Evolutionary conservation across 2,797 vertebrate species (phyloP).

Genomic region (Jordanella pulchra): DNA sequence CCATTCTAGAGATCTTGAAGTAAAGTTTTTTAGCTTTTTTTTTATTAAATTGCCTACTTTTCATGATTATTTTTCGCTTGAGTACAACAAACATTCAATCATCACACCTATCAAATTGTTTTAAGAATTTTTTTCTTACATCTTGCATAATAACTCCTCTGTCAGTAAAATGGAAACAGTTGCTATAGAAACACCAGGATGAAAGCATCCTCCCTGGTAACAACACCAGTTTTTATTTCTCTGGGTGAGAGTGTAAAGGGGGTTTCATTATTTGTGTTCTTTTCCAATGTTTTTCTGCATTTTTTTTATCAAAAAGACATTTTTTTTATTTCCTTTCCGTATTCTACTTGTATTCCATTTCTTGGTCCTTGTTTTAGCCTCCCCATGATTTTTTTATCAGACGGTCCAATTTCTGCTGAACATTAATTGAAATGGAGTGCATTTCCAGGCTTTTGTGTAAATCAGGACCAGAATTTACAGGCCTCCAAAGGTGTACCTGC

Average conservation of each 20-base stretch:
- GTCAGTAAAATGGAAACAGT: constrained; percentile 71
- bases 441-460: constrained; percentile 57
- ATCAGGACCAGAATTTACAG: constrained; percentile 48
- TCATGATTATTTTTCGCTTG: neutral
- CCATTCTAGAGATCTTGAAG: neutral
- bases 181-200: constrained; percentile 79
- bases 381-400: constrained; percentile 33
- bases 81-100: constrained; percentile 6
- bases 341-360: constrained; percentile 58
- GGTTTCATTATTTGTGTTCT: constrained; percentile 55
- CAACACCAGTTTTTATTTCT: constrained; percentile 73
- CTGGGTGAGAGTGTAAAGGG: constrained; percentile 57
- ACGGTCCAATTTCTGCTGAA: constrained; percentile 43
- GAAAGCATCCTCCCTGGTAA: constrained; percentile 75
- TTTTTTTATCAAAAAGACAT: constrained; percentile 58
- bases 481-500: constrained; percentile 40
- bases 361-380: constrained; percentile 43
- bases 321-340: constrained; percentile 44
- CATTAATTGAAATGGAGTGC: constrained; percentile 39
- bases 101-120: constrained; percentile 59
- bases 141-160: constrained; percentile 70
- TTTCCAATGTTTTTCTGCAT: constrained; percentile 15
- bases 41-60: too few relatives aligned
- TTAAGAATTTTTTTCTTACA: constrained; percentile 40
- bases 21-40: neutral